A percentile compares a stretch with the other conserved stretches of the same genome.
Evolutionary conservation across 2,888 invertebrate species (phyloP).

Genomic region (Archips crataeganus): DNA sequence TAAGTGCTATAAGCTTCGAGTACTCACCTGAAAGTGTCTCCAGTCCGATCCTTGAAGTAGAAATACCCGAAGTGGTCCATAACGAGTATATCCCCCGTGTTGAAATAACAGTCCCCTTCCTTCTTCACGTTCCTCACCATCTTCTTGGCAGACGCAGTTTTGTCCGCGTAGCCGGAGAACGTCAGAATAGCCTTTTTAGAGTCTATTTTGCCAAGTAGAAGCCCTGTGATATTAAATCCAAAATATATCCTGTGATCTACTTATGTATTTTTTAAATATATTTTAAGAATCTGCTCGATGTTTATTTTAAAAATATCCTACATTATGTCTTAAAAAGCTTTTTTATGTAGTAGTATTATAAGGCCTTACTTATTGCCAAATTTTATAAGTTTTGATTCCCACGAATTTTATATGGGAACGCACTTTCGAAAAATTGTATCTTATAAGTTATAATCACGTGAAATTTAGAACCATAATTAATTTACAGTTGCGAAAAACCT

Average conservation of each 20-base stretch:
- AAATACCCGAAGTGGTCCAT: slow-evolving; percentile 97
- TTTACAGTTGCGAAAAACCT: too few species aligned
- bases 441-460: too few species aligned
- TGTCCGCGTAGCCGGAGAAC: slow-evolving; percentile 81
- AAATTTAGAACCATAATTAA: too few species aligned
- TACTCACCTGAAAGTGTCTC: slow-evolving; percentile 89
- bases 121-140: slow-evolving; percentile 92
- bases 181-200: slow-evolving; percentile 77
- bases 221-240: slow-evolving; percentile 78
- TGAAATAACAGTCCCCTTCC: slow-evolving; percentile 95
- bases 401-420: too few species aligned
- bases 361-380: too few species aligned
- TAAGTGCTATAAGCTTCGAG: slow-evolving; percentile 2
- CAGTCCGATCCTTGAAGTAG: slow-evolving; percentile 96
- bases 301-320: too few species aligned
- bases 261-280: too few species aligned
- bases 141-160: slow-evolving; percentile 93
- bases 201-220: slow-evolving; percentile 89
- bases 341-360: too few species aligned
- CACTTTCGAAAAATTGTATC: too few species aligned
- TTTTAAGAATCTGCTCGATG: too few species aligned
- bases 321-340: too few species aligned
- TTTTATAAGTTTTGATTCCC: too few species aligned
- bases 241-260: background rate
- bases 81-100: slow-evolving; percentile 95